phyloP scores from a whole-genome alignment of 2,888 invertebrate genomes.

The Sphecodes monilicornis region DNA sequence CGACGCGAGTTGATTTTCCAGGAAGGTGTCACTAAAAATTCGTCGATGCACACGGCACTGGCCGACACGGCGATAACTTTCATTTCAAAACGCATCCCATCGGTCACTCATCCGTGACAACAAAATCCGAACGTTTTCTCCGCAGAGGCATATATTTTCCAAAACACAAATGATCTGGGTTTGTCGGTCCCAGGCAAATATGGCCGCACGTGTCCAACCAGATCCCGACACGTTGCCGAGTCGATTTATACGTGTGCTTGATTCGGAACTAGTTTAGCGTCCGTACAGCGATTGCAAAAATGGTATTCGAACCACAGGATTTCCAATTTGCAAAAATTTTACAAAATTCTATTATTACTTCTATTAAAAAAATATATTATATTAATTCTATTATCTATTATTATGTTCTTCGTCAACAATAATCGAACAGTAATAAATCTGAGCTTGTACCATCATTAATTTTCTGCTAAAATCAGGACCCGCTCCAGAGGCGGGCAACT shows the following conservation, averaged over 20 bases:
- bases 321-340: too few species aligned
- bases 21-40: neutral
- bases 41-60: neutral
- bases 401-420: too few species aligned
- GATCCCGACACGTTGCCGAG: neutral
- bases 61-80: neutral
- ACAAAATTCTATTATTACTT: too few species aligned
- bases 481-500: too few species aligned
- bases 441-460: too few species aligned
- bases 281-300: neutral
- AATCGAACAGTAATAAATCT: neutral
- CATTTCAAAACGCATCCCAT: slow-evolving; percentile 8
- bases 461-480: too few species aligned
- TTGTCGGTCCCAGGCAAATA: slow-evolving; percentile 8
- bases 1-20: neutral
- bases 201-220: neutral
- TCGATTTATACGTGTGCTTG: neutral
- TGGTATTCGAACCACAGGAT: neutral
- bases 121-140: slow-evolving; percentile 10
- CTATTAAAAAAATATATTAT: too few species aligned
- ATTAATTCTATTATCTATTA: too few species aligned
- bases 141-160: slow-evolving; percentile 1
- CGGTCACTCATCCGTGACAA: slow-evolving; percentile 11
- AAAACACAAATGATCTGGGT: slow-evolving; percentile 16
- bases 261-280: neutral